Percentiles rank a stretch among this genome's conserved stretches.
phyloP scores from a whole-genome alignment of 2,113 vertebrate genomes.

The Pelvicachromis taeniatus region DNA sequence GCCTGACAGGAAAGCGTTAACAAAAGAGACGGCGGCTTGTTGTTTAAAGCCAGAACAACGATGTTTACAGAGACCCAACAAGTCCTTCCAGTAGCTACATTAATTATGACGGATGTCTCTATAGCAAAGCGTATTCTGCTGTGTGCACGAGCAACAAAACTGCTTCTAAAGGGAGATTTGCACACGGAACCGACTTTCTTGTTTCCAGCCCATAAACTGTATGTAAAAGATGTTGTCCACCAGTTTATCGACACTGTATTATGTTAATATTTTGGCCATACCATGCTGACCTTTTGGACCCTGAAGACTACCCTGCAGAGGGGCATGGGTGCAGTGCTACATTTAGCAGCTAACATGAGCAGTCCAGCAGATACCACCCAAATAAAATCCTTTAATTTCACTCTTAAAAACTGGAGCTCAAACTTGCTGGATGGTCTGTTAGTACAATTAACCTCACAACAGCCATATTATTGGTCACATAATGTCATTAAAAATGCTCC shows the following conservation, averaged over 20 bases:
- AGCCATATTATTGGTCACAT: not conserved
- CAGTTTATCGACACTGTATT: not conserved
- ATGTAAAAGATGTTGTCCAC: not conserved
- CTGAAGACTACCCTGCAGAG: accelerated
- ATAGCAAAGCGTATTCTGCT: not conserved
- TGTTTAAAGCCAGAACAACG: not conserved
- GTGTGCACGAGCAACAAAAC: not conserved
- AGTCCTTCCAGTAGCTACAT: not conserved
- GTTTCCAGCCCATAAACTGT: not conserved
- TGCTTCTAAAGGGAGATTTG: not conserved
- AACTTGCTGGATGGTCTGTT: not conserved
- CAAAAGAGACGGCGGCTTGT: not conserved
- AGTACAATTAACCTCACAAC: not conserved
- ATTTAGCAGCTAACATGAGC: not conserved
- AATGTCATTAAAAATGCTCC: not conserved
- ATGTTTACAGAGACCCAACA: not conserved
- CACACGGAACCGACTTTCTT: not conserved
- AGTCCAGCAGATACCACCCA: not conserved
- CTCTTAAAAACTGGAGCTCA: not conserved
- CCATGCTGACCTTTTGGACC: not conserved
- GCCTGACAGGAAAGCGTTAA: not conserved
- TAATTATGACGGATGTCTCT: not conserved
- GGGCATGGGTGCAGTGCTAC: not conserved
- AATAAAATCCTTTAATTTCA: not conserved
- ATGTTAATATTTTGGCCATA: not conserved